Evolutionary conservation across 1,140 invertebrate genomes (phyloP), one percentile per base, ranked within the genome.

Genomic region (Oncopeltus fasciatus): DNA sequence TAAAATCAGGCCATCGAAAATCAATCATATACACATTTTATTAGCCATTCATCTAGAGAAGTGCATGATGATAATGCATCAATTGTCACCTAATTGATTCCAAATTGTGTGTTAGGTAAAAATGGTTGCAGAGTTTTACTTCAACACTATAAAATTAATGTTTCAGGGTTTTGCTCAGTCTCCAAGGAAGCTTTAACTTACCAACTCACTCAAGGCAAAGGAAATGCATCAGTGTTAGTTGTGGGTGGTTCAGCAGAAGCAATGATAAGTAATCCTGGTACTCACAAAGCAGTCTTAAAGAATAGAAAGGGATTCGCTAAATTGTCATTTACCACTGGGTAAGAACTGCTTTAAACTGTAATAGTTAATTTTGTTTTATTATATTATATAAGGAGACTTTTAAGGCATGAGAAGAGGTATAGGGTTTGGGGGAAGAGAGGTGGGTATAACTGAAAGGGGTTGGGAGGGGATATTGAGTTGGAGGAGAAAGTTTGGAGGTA

Each of bases 231-330:
- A 0, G 77, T 83, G 0, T 71, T 94, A 0, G 78, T 91, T 26
- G 81, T 90, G 9, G 91, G 91, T 1, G 91, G 91, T 1, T 88
- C 90, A 0, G 81, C 85, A 12, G 91, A 95, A 74, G 81, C 86
- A 0, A 74, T 88, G 21, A 80, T 83, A 60, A 83, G 81, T 46
- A 80, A 80, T 68, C 84, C 86, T 1, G 84, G 85, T 0, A 76
- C 79, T 47, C 87, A 89, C 65, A 78, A 79, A 64, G 74, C 90
- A 11, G 78, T 88, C 44, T 68, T 92, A 1, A 84, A 81, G 65
- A 81, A 80, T 56, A 77, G 85, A 63, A 90, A 87, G 71, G 91
- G 91, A 47, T 95, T 94, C 69, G 76, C 90, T 2, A 84, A 80
- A 66, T 70, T 91, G 31, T 90, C 91, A 2, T 74, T 93, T 58